Conservation (phyloP, 2,113 vertebrate species). For the Aythya baeri region DNA sequence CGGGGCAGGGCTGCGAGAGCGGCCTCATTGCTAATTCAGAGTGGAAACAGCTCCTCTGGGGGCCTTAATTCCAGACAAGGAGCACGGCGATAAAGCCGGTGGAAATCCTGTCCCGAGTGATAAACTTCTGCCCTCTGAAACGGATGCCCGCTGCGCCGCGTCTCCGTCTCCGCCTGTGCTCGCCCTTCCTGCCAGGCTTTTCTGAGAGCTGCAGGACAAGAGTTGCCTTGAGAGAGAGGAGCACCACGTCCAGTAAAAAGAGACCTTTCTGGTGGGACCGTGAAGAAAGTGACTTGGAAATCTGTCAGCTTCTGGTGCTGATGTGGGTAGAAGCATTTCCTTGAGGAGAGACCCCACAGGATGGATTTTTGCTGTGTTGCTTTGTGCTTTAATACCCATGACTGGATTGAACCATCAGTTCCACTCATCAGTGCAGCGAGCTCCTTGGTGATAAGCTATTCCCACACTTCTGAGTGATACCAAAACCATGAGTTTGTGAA, state of each 20-base stretch:
- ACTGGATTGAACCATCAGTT: neutral
- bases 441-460: neutral
- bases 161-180: neutral
- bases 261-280: neutral
- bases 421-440: neutral
- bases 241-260: rapidly evolving
- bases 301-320: neutral
- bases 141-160: neutral
- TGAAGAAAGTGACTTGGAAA: neutral
- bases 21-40: slow-evolving; percentile 45
- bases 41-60: slow-evolving; percentile 33
- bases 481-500: neutral
- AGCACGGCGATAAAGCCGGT: slow-evolving; percentile 7
- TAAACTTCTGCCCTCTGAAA: slow-evolving; percentile 41
- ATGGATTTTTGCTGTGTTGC: neutral
- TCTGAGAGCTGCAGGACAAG: neutral
- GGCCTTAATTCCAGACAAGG: slow-evolving; percentile 31
- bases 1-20: neutral
- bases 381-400: neutral
- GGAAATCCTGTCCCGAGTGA: slow-evolving; percentile 33
- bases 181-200: neutral
- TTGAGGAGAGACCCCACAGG: neutral
- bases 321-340: neutral
- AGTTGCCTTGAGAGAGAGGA: neutral
- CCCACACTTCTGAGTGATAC: neutral